Evolutionary conservation across 2,888 invertebrate genomes (phyloP), one percentile per base, ranked within the genome.

Genomic region (Metalampra italica): DNA sequence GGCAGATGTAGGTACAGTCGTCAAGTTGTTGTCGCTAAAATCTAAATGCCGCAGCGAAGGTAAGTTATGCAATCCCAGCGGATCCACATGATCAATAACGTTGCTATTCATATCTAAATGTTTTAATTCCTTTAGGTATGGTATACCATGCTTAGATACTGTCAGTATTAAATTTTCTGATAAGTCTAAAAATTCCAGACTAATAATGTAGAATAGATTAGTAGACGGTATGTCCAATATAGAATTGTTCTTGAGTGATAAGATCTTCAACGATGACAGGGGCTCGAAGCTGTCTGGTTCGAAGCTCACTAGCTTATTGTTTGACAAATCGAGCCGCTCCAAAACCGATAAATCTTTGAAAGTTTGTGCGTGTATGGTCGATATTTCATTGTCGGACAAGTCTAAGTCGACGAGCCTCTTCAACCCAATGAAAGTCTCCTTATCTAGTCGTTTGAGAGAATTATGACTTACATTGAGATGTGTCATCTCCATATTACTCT

Each of bases 11-110:
- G 96, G 96, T 59, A 97, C 90, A 42, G 91, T 88, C 62, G 94
- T 94, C 72, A 97, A 91, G 77, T 95, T 94, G 80, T 97, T 97
- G 74, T 95, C 94, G 56, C 94, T 93, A 55, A 97, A 83, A 78
- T 95, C 94, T 64, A 97, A 90, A 64, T 91, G 91, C 53, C 93
- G 92, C 43, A 97, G 79, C 43, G 93, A 91, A 45, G 92, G 92
- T 47, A 97, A 85, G 50, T 94, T 94, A 60, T 94, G 93, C 62
- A 96, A 93, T 43, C 95, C 94, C 56, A 92, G 91, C 60, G 92
- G 91, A 75, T 94, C 92, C 56, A 96, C 90, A 54, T 91, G 92
- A 49, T 92, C 90, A 63, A 97, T 93, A 45, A 95, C 91, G 82
- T 97, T 97, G 59, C 92, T 93, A 49, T 93, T 92, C 60, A 96